phyloP scores from a whole-genome alignment of 2,113 vertebrate species.

The Oryzias woworae region DNA sequence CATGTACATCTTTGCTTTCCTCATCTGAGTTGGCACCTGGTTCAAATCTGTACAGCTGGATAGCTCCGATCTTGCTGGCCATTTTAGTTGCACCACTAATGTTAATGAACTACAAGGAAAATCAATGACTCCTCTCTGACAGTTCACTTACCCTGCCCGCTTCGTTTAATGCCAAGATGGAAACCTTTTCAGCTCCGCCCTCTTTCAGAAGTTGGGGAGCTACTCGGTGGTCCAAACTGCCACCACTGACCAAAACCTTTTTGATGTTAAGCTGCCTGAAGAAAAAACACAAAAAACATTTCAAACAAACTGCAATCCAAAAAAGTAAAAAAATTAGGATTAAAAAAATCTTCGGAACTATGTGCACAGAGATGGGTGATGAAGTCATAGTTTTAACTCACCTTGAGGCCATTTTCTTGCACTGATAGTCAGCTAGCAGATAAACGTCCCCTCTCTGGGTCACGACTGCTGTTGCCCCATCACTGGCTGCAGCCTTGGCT shows the following conservation, averaged over 20 bases:
- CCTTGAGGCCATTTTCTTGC: constrained; percentile 97
- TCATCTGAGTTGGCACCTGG: no score
- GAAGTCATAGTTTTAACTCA: constrained; percentile 43
- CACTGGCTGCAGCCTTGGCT: constrained; percentile 88
- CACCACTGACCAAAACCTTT: constrained; percentile 91
- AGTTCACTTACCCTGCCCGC: constrained; percentile 86
- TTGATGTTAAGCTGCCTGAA: constrained; percentile 91
- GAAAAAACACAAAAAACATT: not conserved
- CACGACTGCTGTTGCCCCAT: constrained; percentile 93
- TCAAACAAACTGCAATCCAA: no score
- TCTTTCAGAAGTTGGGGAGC: constrained; percentile 88
- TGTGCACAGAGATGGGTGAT: not conserved
- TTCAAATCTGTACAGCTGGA: no score
- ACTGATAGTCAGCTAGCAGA: constrained; percentile 92
- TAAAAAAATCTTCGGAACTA: no score
- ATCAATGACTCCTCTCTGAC: not conserved
- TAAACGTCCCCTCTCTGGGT: constrained; percentile 93
- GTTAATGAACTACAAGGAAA: no score
- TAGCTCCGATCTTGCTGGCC: no score
- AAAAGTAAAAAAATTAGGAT: no score
- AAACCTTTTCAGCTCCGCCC: constrained; percentile 85
- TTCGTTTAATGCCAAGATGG: constrained; percentile 88
- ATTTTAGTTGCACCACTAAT: no score
- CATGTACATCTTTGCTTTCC: no score
- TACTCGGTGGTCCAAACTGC: constrained; percentile 88